These are phyloP conservation scores for Acanthurus leucopareius DNA, from an alignment of 2,797 vertebrate genomes.

Conservation along the genomic window DNA sequence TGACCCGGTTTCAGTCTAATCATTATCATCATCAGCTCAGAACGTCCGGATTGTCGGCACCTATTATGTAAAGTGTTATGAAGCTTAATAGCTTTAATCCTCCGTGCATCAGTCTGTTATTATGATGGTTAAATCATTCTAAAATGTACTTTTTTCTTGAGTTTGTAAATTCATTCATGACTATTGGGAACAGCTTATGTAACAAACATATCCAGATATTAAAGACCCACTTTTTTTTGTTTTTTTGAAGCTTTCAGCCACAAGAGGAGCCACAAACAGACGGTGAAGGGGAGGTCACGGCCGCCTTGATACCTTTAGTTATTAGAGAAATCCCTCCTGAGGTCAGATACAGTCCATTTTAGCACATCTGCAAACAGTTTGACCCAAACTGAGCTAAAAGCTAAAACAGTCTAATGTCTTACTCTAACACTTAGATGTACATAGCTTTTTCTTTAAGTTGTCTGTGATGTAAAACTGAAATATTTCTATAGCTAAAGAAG, in stretches of 20 bases:
- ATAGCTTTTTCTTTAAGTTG: too few species aligned
- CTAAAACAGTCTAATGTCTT: not conserved
- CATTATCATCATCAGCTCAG: not conserved
- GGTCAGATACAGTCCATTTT: too few species aligned
- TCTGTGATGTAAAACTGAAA: not conserved
- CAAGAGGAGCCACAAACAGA: too few species aligned
- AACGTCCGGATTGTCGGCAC: not conserved
- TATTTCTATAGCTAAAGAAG: too few species aligned
- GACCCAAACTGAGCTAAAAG: not conserved
- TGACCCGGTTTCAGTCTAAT: constrained; percentile 11
- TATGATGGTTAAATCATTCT: not conserved
- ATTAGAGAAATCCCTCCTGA: too few species aligned
- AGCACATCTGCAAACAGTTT: too few species aligned
- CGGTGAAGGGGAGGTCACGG: too few species aligned
- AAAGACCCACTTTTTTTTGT: not conserved
- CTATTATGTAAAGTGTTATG: not conserved
- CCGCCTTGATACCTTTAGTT: too few species aligned
- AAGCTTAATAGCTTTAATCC: constrained; percentile 3
- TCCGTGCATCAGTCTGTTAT: not conserved
- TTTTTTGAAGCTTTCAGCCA: not conserved
- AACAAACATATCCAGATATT: not conserved
- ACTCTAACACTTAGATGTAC: too few species aligned
- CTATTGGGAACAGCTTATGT: not conserved
- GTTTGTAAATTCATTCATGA: not conserved
- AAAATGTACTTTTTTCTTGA: not conserved